Conservation (phyloP, 2,797 vertebrate species). For the Rhinichthys osculus region DNA sequence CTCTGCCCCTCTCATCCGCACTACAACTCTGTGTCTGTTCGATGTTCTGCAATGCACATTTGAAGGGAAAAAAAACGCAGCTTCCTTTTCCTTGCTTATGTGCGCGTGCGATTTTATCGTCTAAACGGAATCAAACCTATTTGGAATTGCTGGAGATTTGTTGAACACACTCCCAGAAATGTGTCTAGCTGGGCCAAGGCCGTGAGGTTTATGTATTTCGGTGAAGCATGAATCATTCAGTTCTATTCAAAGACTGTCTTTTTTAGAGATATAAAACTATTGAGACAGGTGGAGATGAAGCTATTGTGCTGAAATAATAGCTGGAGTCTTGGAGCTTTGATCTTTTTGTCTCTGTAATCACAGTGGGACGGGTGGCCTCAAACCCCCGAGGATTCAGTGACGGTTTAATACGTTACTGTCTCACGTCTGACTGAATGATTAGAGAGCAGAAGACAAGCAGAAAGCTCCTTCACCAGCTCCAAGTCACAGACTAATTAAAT, state of each 20-base stretch:
- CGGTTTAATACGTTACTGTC: conserved; percentile 23
- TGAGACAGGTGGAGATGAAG: conserved; percentile 9
- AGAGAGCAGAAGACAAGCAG: conserved; percentile 17
- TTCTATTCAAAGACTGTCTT: conserved; percentile 15
- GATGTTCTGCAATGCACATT: conserved; percentile 29
- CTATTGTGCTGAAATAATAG: conserved; percentile 20
- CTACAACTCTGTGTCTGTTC: conserved; percentile 7
- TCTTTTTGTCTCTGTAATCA: conserved; percentile 4
- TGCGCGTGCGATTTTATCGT: conserved; percentile 16
- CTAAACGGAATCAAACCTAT: conserved; percentile 8
- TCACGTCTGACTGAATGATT: conserved; percentile 11
- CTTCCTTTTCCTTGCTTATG: background rate
- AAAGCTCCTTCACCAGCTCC: background rate
- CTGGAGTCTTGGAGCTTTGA: background rate
- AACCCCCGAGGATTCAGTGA: conserved; percentile 10
- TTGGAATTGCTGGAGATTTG: background rate
- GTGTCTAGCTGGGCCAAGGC: conserved; percentile 12
- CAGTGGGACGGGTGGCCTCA: background rate
- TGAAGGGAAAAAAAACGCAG: background rate
- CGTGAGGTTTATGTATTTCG: background rate
- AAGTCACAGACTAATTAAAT: background rate
- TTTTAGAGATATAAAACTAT: background rate
- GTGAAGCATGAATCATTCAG: conserved; percentile 1
- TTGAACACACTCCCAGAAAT: conserved; percentile 36
- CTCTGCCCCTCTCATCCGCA: conserved; percentile 24